Conservation (phyloP, 2,113 vertebrate genomes). For the Sander vitreus region DNA sequence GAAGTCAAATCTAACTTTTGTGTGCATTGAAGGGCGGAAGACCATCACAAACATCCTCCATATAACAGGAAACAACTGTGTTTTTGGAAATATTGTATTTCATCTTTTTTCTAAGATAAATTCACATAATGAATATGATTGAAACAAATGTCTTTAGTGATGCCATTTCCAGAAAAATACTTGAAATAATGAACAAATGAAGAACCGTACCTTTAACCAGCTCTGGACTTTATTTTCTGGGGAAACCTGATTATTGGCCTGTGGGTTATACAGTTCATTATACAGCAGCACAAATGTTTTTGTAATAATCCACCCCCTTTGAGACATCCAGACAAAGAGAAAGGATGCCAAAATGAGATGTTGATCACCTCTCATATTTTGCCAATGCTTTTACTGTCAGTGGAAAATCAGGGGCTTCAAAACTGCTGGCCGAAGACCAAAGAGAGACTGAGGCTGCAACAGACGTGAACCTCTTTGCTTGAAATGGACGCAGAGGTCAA, state of each 20-base stretch:
- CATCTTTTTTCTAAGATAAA: background rate
- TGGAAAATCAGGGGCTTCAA: conserved; percentile 62
- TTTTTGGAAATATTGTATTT: conserved; percentile 14
- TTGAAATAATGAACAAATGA: conserved; percentile 29
- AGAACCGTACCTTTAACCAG: conserved; percentile 38
- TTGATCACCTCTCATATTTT: conserved; percentile 70
- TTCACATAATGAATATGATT: conserved; percentile 26
- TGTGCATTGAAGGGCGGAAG: conserved; percentile 11
- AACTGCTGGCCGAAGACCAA: conserved; percentile 51
- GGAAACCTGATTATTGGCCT: conserved; percentile 27
- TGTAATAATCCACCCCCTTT: conserved; percentile 55
- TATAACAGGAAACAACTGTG: background rate
- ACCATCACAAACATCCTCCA: conserved; percentile 16
- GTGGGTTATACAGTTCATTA: conserved; percentile 53
- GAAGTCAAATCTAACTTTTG: conserved; percentile 3
- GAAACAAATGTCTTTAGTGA: conserved; percentile 32
- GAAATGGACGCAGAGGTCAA: conserved; percentile 44
- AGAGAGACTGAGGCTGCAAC: conserved; percentile 27
- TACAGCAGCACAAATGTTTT: conserved; percentile 70
- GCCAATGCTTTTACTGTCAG: conserved; percentile 58
- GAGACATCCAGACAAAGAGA: conserved; percentile 63
- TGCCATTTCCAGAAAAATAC: conserved; percentile 44
- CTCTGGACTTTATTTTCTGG: conserved; percentile 51
- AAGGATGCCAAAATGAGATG: conserved; percentile 59
- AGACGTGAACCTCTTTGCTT: conserved; percentile 50